Evolutionary conservation across 2,797 vertebrate genomes (phyloP), one percentile per base, ranked within the genome.

Genomic region (Phataginus tetradactyla): DNA sequence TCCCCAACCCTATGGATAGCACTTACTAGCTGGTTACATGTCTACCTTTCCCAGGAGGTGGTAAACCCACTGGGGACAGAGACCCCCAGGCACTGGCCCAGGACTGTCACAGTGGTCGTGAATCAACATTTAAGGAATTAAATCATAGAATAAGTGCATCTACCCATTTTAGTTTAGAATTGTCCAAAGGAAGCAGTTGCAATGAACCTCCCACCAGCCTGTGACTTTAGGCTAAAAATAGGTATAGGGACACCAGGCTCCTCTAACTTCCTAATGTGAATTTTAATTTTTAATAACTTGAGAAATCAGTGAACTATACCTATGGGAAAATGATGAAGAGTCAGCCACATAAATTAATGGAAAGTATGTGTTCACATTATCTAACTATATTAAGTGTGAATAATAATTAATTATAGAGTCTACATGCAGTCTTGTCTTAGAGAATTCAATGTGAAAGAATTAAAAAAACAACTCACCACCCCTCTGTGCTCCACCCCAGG

Each of bases 261-360:
- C 95, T 97, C 83, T 79, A 39, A 63, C 39, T 96, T 86, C 94
- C 93, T 97, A 96, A 97, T 96, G 97, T 88, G 91, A 96, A 97
- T 97, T 97, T 97, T 96, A 98, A 98, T 98, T 97, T 98, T 97
- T 97, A 98, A 98, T 97, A 96, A 96, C 96, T 97, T 92, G 90
- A 97, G 96, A 97, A 97, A 97, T 96, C 96, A 97, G 96, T 37
- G 89, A 97, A 86, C 95, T 96, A 90, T 97, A 98, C 98, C 97
- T 97, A 75, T 97, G 97, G 98, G 97, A 90, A 97, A 97, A 98
- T 90, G 96, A 97, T 91, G 96, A 96, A 79, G 97, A 96, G 59
- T 92, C 84, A 90, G 92, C 53, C 94, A 97, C 93, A 95, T 96
- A 96, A 98, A 97, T 97, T 97, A 98, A 97, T 97, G 97, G 96